Conservation (phyloP, 2,888 invertebrate species). For the Patella depressa region DNA sequence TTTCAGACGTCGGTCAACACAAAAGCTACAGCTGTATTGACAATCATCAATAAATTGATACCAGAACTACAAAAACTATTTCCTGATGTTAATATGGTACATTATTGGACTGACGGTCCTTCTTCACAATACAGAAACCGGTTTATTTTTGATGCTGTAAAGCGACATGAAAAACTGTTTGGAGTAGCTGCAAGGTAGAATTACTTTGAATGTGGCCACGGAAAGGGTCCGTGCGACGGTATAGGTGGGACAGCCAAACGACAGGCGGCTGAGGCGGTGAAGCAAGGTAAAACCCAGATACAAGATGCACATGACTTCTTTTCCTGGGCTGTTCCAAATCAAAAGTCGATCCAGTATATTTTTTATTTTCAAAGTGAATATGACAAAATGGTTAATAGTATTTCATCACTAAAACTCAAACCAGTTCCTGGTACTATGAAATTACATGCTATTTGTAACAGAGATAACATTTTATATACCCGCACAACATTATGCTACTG, state of each 20-base stretch:
- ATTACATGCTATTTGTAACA: too few species aligned
- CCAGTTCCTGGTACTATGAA: too few species aligned
- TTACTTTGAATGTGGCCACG: constrained; percentile 35
- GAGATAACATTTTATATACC: too few species aligned
- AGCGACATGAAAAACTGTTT: constrained; percentile 27
- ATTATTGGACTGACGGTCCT: constrained; percentile 41
- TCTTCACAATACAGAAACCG: constrained; percentile 39
- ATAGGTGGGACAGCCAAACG: constrained; percentile 31
- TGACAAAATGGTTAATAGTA: too few species aligned
- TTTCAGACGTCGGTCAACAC: constrained; percentile 36
- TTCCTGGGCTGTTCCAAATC: constrained; percentile 23
- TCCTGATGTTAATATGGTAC: constrained; percentile 17
- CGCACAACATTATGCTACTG: too few species aligned
- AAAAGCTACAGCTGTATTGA: constrained; percentile 20
- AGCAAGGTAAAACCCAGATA: constrained; percentile 21
- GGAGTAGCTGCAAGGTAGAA: constrained; percentile 32
- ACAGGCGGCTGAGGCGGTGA: constrained; percentile 30
- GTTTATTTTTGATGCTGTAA: constrained; percentile 28
- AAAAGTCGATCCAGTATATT: too few species aligned
- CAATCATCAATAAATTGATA: constrained; percentile 23
- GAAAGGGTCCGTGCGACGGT: constrained; percentile 36
- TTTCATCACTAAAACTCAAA: too few species aligned
- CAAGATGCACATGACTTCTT: constrained; percentile 33
- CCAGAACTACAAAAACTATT: not conserved
- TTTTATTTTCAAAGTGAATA: too few species aligned